A percentile compares a stretch with the other conserved stretches of the same genome.
phyloP scores from a whole-genome alignment of 2,113 vertebrate genomes.

The Myotis yumanensis region DNA sequence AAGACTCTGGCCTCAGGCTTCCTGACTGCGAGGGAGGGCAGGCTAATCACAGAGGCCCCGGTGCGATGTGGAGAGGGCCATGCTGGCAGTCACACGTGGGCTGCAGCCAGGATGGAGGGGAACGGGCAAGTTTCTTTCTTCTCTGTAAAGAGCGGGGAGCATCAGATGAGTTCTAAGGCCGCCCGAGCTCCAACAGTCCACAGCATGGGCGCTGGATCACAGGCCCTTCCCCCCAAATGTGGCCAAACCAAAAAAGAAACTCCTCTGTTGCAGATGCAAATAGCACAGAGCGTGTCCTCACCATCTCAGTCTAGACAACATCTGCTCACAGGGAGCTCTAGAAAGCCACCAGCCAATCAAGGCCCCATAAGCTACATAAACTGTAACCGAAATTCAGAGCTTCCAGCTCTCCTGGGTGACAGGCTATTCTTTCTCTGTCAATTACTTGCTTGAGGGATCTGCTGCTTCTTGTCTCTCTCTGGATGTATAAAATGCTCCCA shows the following conservation, averaged over 20 bases:
- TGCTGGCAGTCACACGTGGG: background rate
- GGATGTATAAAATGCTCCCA: slow-evolving; percentile 71
- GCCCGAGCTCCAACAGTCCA: background rate
- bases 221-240: background rate
- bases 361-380: slow-evolving; percentile 54
- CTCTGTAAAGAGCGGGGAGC: background rate
- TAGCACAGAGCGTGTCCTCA: background rate
- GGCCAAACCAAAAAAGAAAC: background rate
- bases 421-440: slow-evolving; percentile 68
- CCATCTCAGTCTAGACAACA: slow-evolving; percentile 46
- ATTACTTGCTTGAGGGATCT: slow-evolving; percentile 72
- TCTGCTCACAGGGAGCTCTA: slow-evolving; percentile 50
- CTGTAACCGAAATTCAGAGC: slow-evolving; percentile 39
- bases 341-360: slow-evolving; percentile 50
- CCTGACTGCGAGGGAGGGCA: background rate
- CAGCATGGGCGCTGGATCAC: background rate
- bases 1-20: background rate
- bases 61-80: background rate
- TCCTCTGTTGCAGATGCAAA: background rate
- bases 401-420: slow-evolving; percentile 54
- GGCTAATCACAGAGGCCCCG: background rate
- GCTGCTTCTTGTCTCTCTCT: slow-evolving; percentile 55
- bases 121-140: background rate
- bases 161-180: background rate
- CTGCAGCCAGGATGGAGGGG: background rate